Percentiles rank a stretch among this genome's conserved stretches.
These are phyloP conservation scores for Bufo bufo DNA, from an alignment of 2,113 vertebrate genomes.

Conservation along the genomic window DNA sequence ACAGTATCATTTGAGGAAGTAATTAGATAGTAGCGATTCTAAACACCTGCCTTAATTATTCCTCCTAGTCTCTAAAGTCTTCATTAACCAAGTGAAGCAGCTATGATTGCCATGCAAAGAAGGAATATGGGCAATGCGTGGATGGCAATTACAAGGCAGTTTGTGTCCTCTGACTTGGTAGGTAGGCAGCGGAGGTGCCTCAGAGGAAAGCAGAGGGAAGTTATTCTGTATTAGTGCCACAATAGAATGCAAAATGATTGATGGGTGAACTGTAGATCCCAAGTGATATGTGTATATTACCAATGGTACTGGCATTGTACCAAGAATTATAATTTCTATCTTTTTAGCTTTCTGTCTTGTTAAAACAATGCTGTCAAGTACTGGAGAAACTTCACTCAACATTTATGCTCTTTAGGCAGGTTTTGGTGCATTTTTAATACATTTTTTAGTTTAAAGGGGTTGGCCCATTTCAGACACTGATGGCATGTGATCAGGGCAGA, in stretches of 20 bases:
- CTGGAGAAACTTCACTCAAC: background rate
- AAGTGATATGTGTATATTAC: conserved; percentile 39
- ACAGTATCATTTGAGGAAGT: conserved; percentile 19
- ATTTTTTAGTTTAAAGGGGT: too few relatives aligned
- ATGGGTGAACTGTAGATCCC: conserved; percentile 38
- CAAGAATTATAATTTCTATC: conserved; percentile 5
- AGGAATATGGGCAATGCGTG: background rate
- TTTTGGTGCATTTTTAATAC: too few relatives aligned
- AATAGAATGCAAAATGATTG: conserved; percentile 54
- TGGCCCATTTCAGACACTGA: too few relatives aligned
- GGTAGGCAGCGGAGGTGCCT: conserved; percentile 13
- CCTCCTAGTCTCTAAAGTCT: conserved; percentile 49
- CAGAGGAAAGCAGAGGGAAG: conserved; percentile 38
- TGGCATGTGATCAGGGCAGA: too few relatives aligned
- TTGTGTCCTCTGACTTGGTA: conserved; percentile 36
- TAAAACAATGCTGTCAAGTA: background rate
- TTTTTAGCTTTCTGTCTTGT: background rate
- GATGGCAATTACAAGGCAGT: conserved; percentile 48
- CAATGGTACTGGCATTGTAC: background rate
- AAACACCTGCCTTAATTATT: conserved; percentile 55
- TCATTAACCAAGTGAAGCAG: conserved; percentile 50
- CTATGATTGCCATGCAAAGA: conserved; percentile 48
- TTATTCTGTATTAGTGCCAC: conserved; percentile 39
- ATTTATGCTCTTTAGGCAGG: background rate
- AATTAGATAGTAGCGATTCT: conserved; percentile 48